Evolutionary conservation across 2,113 vertebrate genomes (phyloP).

Genomic region (Pseudonaja textilis): DNA sequence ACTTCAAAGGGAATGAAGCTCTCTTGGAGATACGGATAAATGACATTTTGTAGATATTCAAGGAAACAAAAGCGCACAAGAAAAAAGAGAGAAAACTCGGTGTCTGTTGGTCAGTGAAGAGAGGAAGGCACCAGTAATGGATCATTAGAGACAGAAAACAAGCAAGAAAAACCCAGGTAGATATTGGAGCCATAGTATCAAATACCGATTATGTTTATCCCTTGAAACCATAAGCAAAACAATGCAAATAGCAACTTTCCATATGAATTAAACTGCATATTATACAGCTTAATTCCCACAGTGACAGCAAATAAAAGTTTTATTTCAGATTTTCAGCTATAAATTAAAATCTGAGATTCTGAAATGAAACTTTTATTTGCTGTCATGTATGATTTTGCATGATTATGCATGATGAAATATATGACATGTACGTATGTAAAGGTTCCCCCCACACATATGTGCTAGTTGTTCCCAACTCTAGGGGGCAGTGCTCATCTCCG

Average conservation of each 20-base stretch:
- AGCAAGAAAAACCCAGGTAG: not conserved
- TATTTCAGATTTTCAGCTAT: not conserved
- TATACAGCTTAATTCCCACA: not conserved
- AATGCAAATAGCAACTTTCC: not conserved
- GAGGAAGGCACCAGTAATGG: not conserved
- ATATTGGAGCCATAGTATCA: not conserved
- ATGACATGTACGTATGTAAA: too few species aligned
- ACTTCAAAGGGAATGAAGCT: not conserved
- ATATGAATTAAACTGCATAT: not conserved
- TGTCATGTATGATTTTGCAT: not conserved
- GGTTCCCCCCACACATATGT: too few species aligned
- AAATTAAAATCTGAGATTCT: not conserved
- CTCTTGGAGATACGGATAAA: not conserved
- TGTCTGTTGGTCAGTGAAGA: not conserved
- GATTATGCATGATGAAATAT: too few species aligned
- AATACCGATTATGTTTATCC: not conserved
- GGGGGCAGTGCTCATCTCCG: too few species aligned
- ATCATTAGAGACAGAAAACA: not conserved
- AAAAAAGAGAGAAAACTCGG: not conserved
- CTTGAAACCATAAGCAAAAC: not conserved
- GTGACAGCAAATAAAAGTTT: not conserved
- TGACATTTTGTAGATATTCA: not conserved
- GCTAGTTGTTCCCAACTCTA: too few species aligned
- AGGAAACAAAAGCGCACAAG: not conserved
- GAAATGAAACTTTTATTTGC: not conserved